Percentiles rank a stretch among this genome's conserved stretches.
phyloP scores from a whole-genome alignment of 1,140 invertebrate genomes.

The Cydia pomonella region DNA sequence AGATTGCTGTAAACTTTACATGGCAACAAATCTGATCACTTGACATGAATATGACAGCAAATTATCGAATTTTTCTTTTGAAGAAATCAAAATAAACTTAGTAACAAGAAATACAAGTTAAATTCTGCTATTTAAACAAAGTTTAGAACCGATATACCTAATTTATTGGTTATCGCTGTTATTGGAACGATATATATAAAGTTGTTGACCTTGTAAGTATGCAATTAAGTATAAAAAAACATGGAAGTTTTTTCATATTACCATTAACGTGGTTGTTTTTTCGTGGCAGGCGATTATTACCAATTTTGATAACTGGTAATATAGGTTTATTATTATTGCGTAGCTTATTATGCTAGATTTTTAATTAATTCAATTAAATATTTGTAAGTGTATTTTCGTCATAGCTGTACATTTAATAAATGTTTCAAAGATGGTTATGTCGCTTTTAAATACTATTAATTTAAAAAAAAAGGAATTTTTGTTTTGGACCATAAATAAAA shows the following conservation, averaged over 20 bases:
- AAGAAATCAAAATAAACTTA: slow-evolving; percentile 33
- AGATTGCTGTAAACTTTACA: not conserved
- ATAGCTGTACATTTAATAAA: too few species aligned
- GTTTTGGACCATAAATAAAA: too few species aligned
- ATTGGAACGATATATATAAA: not conserved
- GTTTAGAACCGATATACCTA: not conserved
- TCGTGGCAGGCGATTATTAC: not conserved
- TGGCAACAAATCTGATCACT: slow-evolving; percentile 5
- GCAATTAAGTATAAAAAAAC: slow-evolving; percentile 5
- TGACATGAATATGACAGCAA: slow-evolving; percentile 15
- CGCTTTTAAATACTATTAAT: too few species aligned
- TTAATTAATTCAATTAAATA: not conserved
- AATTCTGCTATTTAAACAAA: not conserved
- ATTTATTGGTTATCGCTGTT: too few species aligned
- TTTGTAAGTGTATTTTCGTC: not conserved
- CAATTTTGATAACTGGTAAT: slow-evolving; percentile 1
- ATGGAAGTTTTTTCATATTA: slow-evolving; percentile 7
- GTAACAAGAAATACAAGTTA: not conserved
- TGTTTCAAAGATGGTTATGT: too few species aligned
- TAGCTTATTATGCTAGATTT: too few species aligned
- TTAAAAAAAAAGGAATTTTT: too few species aligned
- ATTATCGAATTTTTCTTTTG: slow-evolving; percentile 33
- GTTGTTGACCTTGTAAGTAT: slow-evolving; percentile 10
- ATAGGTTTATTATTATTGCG: not conserved
- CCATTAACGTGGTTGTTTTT: slow-evolving; percentile 21